These are phyloP conservation scores for Agrochola lota DNA, from an alignment of 2,888 invertebrate species.

Conservation along the genomic window DNA sequence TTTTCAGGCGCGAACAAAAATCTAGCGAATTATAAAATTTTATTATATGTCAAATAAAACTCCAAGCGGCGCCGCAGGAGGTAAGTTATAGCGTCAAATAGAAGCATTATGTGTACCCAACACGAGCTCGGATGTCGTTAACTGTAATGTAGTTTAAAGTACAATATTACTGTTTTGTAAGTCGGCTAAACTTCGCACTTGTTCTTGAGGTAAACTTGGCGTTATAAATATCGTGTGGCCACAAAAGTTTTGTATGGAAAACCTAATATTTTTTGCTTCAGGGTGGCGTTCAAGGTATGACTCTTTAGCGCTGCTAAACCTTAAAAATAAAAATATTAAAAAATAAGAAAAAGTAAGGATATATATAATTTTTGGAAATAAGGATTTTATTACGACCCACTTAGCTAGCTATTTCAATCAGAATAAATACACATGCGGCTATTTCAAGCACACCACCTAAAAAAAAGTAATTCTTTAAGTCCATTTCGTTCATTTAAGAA, in stretches of 20 bases:
- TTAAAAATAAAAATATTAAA: too few species aligned
- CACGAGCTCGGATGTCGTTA: constrained; percentile 61
- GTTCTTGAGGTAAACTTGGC: constrained; percentile 61
- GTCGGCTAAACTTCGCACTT: constrained; percentile 67
- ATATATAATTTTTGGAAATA: too few species aligned
- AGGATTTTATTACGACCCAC: neutral
- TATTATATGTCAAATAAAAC: constrained; percentile 53
- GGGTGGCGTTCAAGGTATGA: neutral
- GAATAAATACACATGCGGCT: neutral
- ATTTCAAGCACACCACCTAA: neutral
- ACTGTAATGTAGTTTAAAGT: constrained; percentile 69
- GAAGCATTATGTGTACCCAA: constrained; percentile 58
- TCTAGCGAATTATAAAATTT: constrained; percentile 27
- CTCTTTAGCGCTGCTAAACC: neutral
- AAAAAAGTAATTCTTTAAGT: neutral
- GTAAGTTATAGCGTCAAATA: constrained; percentile 65
- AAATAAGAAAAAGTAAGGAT: too few species aligned
- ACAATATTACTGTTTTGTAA: constrained; percentile 69
- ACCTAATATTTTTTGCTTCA: constrained; percentile 6
- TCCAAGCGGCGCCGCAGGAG: constrained; percentile 52
- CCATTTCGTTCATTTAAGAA: neutral
- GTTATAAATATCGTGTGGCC: constrained; percentile 68
- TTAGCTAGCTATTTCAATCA: neutral
- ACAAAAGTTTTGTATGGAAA: constrained; percentile 54
- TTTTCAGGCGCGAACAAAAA: constrained; percentile 45